These are phyloP conservation scores for Etheostoma spectabile DNA, from an alignment of 2,113 vertebrate species.

Conservation along the genomic window DNA sequence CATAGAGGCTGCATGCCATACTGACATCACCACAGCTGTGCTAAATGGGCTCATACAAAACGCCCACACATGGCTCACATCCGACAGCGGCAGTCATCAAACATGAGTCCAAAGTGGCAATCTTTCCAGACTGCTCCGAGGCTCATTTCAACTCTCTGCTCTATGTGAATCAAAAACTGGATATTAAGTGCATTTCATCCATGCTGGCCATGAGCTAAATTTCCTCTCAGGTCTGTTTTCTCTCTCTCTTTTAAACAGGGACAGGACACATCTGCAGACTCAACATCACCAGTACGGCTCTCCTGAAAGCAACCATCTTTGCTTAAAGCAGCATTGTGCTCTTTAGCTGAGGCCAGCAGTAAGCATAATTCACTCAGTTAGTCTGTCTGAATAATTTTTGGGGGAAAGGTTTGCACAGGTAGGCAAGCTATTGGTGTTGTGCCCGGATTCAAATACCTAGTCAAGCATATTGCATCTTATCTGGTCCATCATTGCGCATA, in stretches of 20 bases:
- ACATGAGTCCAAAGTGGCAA: constrained; percentile 62
- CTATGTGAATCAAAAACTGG: constrained; percentile 29
- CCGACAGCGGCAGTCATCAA: constrained; percentile 68
- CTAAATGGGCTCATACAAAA: constrained; percentile 67
- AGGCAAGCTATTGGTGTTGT: not conserved
- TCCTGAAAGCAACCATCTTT: constrained; percentile 46
- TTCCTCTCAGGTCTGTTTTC: not conserved
- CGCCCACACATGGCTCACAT: constrained; percentile 71
- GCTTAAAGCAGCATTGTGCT: constrained; percentile 50
- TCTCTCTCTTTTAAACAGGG: constrained; percentile 9
- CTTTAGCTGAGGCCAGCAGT: constrained; percentile 25
- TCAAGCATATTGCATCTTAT: constrained; percentile 3
- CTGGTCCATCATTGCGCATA: not conserved
- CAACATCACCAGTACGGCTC: constrained; percentile 22
- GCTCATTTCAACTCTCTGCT: constrained; percentile 40
- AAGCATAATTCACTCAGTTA: constrained; percentile 1
- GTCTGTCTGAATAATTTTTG: not conserved
- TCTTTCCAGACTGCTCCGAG: constrained; percentile 54
- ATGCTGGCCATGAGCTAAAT: not conserved
- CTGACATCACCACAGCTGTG: constrained; percentile 76
- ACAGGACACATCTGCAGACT: constrained; percentile 42
- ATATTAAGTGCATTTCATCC: constrained; percentile 33
- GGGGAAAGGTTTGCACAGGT: not conserved
- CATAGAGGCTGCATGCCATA: constrained; percentile 44
- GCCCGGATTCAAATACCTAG: not conserved